Base-by-base conservation (phyloP, 2,113 vertebrate genomes). In the Centropus bengalensis region DNA sequence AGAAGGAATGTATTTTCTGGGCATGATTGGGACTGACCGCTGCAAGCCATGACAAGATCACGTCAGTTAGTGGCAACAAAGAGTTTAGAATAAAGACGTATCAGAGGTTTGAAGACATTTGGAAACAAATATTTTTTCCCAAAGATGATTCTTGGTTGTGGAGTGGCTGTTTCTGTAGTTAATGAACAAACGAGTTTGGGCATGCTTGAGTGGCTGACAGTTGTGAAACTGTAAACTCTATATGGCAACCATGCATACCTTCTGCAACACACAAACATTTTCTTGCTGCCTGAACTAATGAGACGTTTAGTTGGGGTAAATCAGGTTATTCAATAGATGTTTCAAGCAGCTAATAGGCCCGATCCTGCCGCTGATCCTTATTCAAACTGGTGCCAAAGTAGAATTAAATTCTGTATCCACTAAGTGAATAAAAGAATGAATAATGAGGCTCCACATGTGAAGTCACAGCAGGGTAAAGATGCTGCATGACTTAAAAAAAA, bases 241-340 rank as follows among this genome's bases (percentile, higher is more conserved):
- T 89, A 90, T 84, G 96, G 93, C 78, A 91, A 59, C 64, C 90
- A 83, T 62, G 20, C 90, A 81, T 45, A 93, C 55, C 42, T 88
- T 92, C 82, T 88, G 91, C 92, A 59, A 27, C 91, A 70, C 90
- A 77, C 92, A 86, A 91, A 90, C 82, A 66, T 40, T 63, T 86
- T 56, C 89, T 21, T 82, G 75, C 87, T 91, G 87, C 94, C 90
- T 88, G 95, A 92, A 67, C 92, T 86, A 91, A 96, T 86, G 94
- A 95, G 90, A 92, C 92, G 67, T 86, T 91, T 88, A 24, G 24
- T 3, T 75, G 68, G 68, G 94, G 81, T 91, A 95, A 94, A 96
- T 74, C 92, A 81, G 68, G 73, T 90, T 96, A 83, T 83, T 90
- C 95, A 81, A 7, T 58, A 82, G 42, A 81, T 58, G 88, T 33